Evolutionary conservation across 2,113 vertebrate genomes (phyloP).

Genomic region (Catharus bicknelli): DNA sequence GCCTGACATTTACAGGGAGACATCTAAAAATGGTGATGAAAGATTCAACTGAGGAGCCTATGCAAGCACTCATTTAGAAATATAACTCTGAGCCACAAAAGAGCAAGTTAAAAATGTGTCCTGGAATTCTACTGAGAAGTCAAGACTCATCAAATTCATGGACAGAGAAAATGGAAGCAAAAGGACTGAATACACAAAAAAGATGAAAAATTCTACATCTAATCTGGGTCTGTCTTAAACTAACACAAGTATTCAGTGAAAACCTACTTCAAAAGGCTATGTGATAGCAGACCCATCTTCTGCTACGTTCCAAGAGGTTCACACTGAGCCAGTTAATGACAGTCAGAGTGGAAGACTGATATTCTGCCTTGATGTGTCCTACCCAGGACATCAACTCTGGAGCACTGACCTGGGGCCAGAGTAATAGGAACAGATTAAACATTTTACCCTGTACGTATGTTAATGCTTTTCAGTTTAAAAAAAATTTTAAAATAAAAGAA

Average conservation of each 20-base stretch:
- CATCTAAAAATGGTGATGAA: neutral
- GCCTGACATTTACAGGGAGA: neutral
- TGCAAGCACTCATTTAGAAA: neutral
- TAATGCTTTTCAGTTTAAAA: neutral
- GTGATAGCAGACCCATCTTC: neutral
- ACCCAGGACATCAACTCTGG: neutral
- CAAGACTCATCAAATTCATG: neutral
- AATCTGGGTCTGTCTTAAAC: neutral
- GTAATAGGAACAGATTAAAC: neutral
- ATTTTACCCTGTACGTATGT: neutral
- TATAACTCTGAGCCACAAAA: accelerated
- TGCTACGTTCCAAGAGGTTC: neutral
- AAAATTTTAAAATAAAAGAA: neutral
- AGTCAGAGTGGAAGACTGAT: neutral
- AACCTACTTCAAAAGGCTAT: neutral
- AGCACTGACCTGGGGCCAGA: neutral
- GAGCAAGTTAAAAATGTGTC: neutral
- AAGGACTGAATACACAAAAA: neutral
- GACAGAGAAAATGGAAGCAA: neutral
- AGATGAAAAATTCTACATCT: neutral
- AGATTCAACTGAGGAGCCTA: neutral
- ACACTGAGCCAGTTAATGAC: neutral
- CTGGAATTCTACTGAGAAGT: neutral
- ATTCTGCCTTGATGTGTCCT: neutral
- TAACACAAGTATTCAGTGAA: neutral